Conservation (phyloP, 2,797 vertebrate species). For the Menidia menidia region DNA sequence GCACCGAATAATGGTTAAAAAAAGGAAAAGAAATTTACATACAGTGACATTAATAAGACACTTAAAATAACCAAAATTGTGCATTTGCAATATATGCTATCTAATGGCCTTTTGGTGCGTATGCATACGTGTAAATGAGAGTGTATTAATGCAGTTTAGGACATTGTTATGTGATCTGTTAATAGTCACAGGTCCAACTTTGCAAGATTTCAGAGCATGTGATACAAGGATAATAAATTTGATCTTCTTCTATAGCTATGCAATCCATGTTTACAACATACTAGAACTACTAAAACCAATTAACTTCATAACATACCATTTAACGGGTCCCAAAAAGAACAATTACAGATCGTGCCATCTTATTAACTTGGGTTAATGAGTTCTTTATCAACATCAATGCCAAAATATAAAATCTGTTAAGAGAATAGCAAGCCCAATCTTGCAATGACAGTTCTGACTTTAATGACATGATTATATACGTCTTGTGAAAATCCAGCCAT, state of each 20-base stretch:
- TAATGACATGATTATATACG: neutral
- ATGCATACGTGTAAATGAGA: too few relatives aligned
- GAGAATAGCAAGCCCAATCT: constrained; percentile 5
- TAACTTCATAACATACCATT: neutral
- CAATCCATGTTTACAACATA: too few relatives aligned
- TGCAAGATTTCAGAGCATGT: neutral
- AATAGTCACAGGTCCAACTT: neutral
- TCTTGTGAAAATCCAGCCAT: neutral
- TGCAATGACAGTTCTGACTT: neutral
- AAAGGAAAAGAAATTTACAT: too few relatives aligned
- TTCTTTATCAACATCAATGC: constrained; percentile 20
- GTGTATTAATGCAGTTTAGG: neutral
- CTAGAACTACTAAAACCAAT: neutral
- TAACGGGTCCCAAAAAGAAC: constrained; percentile 1
- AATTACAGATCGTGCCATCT: constrained; percentile 13
- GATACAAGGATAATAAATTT: too few relatives aligned
- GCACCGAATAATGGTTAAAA: too few relatives aligned
- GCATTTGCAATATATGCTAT: too few relatives aligned
- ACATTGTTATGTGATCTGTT: neutral
- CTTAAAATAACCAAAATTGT: too few relatives aligned
- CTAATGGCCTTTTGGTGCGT: too few relatives aligned
- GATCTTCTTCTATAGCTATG: too few relatives aligned
- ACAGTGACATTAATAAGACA: too few relatives aligned
- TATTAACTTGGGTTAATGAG: neutral
- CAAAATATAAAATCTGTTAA: neutral